phyloP scores from a whole-genome alignment of 1,140 invertebrate species.

The Drosophila pseudoobscura region DNA sequence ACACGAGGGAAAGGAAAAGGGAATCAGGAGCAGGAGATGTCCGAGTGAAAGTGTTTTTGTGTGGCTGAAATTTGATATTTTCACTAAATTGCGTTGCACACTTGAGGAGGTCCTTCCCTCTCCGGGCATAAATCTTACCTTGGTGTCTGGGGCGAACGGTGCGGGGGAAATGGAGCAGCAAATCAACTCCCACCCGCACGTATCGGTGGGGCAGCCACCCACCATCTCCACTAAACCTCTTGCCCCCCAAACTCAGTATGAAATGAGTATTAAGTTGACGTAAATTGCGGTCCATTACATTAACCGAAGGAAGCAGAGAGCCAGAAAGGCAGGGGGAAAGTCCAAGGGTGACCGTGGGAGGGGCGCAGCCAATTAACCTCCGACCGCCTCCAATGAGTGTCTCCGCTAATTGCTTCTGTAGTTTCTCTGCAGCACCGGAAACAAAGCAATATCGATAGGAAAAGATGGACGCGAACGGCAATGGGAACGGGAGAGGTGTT shows the following conservation, averaged over 20 bases:
- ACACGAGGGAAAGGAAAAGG: no score
- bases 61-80: constrained; percentile 78
- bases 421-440: constrained; percentile 12
- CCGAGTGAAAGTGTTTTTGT: constrained; percentile 39
- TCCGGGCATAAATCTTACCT: constrained; percentile 73
- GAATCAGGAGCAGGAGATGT: background rate
- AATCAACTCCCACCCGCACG: constrained; percentile 50
- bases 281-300: constrained; percentile 83
- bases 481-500: background rate
- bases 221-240: constrained; percentile 3
- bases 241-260: constrained; percentile 5
- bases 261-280: constrained; percentile 82
- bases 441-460: constrained; percentile 26
- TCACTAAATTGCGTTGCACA: constrained; percentile 79
- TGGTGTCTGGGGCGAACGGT: constrained; percentile 30
- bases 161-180: constrained; percentile 67
- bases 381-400: constrained; percentile 5
- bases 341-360: background rate
- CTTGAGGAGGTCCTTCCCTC: constrained; percentile 64
- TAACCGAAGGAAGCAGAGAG: constrained; percentile 44
- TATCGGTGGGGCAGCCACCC: constrained; percentile 10
- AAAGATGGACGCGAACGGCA: constrained; percentile 15
- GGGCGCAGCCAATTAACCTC: constrained; percentile 60
- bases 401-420: constrained; percentile 67
- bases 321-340: background rate